Conservation (phyloP, 2,113 vertebrate genomes). For the Colistium nudipinnis region DNA sequence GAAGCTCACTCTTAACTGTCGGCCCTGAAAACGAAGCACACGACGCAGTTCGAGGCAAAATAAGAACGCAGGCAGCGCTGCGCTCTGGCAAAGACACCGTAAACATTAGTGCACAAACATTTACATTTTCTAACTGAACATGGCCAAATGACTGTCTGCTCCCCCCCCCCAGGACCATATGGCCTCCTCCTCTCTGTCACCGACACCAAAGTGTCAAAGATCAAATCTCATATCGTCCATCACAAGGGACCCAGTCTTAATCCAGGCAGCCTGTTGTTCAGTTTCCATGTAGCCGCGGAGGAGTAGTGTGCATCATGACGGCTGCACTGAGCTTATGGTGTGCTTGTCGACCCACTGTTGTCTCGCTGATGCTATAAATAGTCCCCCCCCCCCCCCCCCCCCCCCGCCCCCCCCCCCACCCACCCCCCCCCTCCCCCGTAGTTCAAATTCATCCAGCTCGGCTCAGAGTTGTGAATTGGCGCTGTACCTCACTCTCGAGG, state of each 20-base stretch:
- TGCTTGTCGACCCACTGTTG: conserved; percentile 57
- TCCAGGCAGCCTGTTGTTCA: conserved; percentile 52
- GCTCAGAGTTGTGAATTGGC: conserved; percentile 65
- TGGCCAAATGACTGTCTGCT: conserved; percentile 42
- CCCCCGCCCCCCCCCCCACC: conserved; percentile 53
- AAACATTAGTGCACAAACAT: conserved; percentile 59
- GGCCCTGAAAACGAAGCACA: conserved; percentile 14
- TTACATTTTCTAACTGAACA: conserved; percentile 51
- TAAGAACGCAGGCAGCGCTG: not conserved
- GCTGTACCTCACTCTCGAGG: conserved; percentile 44
- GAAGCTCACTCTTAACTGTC: conserved; percentile 15
- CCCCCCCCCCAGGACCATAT: conserved; percentile 36
- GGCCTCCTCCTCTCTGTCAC: conserved; percentile 25
- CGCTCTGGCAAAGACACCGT: conserved; percentile 20
- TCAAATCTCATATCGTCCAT: conserved; percentile 56
- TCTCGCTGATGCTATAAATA: conserved; percentile 72
- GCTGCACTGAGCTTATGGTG: conserved; percentile 57
- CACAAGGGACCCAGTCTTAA: conserved; percentile 59
- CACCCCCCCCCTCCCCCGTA: conserved; percentile 55
- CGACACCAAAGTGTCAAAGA: conserved; percentile 43
- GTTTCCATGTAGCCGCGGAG: conserved; percentile 44
- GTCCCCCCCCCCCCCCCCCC: conserved; percentile 47
- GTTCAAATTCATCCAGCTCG: conserved; percentile 69
- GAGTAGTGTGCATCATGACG: conserved; percentile 37
- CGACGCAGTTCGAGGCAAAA: conserved; percentile 5